Conservation (phyloP, 2,797 vertebrate species). For the Phyllotis vaccarum region DNA sequence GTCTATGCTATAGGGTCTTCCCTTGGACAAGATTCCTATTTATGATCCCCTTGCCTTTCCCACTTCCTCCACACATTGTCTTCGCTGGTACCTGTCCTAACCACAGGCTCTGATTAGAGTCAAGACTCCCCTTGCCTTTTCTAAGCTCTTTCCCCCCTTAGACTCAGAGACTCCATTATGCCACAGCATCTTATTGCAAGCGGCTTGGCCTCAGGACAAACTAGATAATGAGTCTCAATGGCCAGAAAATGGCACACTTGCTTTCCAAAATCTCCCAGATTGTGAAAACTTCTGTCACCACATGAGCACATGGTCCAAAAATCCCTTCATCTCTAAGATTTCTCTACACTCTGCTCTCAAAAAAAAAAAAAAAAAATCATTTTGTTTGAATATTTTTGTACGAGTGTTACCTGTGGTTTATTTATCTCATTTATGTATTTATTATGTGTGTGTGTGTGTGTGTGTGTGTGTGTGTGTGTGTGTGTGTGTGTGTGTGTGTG, state of each 20-base stretch:
- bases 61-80: too few species aligned
- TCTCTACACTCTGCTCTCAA: neutral
- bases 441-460: neutral
- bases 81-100: neutral
- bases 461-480: neutral
- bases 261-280: neutral
- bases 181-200: neutral
- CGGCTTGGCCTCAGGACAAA: neutral
- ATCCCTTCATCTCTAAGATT: neutral
- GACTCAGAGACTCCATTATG: neutral
- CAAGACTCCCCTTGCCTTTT: neutral
- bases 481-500: neutral
- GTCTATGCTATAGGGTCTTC: neutral
- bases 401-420: too few species aligned
- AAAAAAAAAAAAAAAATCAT: too few species aligned
- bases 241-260: neutral
- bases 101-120: neutral
- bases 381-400: neutral
- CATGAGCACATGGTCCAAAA: neutral
- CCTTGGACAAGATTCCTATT: neutral
- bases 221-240: neutral
- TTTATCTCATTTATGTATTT: too few species aligned
- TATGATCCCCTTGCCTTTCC: neutral
- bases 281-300: neutral
- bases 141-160: neutral